Base-by-base conservation (phyloP, 1,140 invertebrate genomes). In the Atta colombica region DNA sequence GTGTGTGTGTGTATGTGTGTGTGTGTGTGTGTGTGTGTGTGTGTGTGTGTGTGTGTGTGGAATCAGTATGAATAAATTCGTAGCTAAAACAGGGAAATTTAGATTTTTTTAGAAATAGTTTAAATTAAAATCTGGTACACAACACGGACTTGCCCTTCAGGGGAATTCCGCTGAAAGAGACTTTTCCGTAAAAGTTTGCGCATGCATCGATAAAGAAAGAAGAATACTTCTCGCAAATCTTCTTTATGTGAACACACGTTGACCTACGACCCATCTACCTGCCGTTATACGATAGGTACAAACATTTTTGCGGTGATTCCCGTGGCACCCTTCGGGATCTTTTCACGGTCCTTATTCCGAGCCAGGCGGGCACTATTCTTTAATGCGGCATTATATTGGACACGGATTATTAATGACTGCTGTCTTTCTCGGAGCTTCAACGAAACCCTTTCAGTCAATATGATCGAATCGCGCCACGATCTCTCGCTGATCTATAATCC, bases 321-420 rank as follows among this genome's bases (percentile, higher is more conserved):
- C 39, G 31, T 25, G 28, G 25, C 39, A 72, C 74, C 91, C 86
- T 78, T 81, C 68, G 53, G 74, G 85, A 85, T 69, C 88, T 86
- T 89, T 93, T 88, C 82, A 87, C 85, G 72, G 85, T 63, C 7
- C 39, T 31, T 49, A 75, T 61, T 74, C 5, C 39, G 14, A 25
- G 39, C 58, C 84, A 77, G 35, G 60, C 49, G 45, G 51, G 61
- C 60, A 87, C 72, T 86, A 85, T 88, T 87, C 87, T 86, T 82
- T 93, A 92, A 93, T 92, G 89, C 90, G 82, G 88, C 89, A 92
- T 93, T 93, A 93, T 91, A 92, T 93, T 90, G 88, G 77, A 55
- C 80, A 39, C 61, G 39, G 39, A 85, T 93, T 92, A 93, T 93
- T 88, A 91, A 92, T 92, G 77, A 88, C 55, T 25, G 86, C 89